These are phyloP conservation scores for Eulithis prunata DNA, from an alignment of 2,888 invertebrate species.

Conservation along the genomic window DNA sequence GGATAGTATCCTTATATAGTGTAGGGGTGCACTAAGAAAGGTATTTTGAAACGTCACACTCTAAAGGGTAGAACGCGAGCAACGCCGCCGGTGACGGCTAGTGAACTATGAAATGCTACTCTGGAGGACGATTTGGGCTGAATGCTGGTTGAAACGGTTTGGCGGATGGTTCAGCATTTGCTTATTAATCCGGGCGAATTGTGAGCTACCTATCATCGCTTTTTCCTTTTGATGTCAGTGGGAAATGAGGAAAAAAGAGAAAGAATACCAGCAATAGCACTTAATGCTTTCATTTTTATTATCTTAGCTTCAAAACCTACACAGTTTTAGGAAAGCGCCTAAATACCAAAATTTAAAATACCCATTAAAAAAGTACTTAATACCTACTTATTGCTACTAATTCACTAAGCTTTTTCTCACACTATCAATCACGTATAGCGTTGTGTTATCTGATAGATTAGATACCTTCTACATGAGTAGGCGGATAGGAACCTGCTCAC, in stretches of 20 bases:
- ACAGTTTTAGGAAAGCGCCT: constrained; percentile 21
- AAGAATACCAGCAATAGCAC: neutral
- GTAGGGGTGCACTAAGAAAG: no score
- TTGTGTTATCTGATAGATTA: constrained; percentile 18
- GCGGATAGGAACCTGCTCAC: constrained; percentile 16
- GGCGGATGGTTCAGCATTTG: no score
- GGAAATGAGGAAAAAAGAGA: neutral
- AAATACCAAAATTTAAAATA: constrained; percentile 28
- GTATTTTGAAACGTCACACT: no score
- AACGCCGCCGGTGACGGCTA: no score
- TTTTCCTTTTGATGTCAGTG: neutral
- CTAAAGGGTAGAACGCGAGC: no score
- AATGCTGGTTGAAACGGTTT: no score
- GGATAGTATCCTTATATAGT: no score
- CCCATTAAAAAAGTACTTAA: constrained; percentile 25
- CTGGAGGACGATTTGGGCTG: no score
- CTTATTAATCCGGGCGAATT: no score
- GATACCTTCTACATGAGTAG: constrained; percentile 18
- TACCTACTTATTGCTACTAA: constrained; percentile 22
- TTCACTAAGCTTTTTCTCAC: constrained; percentile 48
- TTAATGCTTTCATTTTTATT: constrained; percentile 9
- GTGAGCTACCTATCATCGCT: no score
- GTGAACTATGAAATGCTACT: no score
- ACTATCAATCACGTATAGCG: constrained; percentile 46
- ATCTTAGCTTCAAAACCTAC: constrained; percentile 17